Conservation (phyloP, 2,113 vertebrate genomes). For the Stigmatopora argus region DNA sequence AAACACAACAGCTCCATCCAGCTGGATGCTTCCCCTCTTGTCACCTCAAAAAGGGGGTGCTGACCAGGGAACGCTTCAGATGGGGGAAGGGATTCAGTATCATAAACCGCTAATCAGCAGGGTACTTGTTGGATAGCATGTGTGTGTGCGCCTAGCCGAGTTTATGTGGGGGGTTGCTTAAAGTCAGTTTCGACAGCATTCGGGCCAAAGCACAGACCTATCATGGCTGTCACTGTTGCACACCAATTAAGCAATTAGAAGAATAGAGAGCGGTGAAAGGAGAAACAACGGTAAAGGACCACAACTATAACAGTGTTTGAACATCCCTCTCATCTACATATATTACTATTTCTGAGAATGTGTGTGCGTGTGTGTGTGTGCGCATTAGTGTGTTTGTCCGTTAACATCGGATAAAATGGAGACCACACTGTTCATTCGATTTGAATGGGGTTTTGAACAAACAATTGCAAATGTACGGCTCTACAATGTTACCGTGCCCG, state of each 20-base stretch:
- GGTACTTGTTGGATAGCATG: constrained; percentile 26
- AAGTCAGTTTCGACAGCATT: constrained; percentile 57
- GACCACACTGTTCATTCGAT: no score
- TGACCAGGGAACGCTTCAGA: constrained; percentile 21
- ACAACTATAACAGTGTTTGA: not conserved
- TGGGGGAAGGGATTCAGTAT: constrained; percentile 20
- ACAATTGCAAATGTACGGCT: no score
- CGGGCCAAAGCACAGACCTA: constrained; percentile 57
- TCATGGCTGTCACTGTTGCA: constrained; percentile 61
- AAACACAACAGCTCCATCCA: constrained; percentile 58
- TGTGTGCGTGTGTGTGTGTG: no score
- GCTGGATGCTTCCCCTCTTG: constrained; percentile 61
- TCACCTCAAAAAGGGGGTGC: constrained; percentile 46
- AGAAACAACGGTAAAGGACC: not conserved
- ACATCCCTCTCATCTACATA: no score
- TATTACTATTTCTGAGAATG: no score
- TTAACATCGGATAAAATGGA: no score
- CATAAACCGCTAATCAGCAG: constrained; percentile 49
- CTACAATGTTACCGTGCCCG: no score
- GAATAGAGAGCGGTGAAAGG: constrained; percentile 6
- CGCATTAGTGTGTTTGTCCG: no score
- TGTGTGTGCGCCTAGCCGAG: constrained; percentile 25
- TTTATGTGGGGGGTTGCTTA: constrained; percentile 41
- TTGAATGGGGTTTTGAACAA: no score
- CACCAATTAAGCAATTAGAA: constrained; percentile 41